A percentile compares a stretch with the other conserved stretches of the same genome.
These are phyloP conservation scores for Schizotus pectinicornis DNA, from an alignment of 2,888 invertebrate species.

Conservation along the genomic window DNA sequence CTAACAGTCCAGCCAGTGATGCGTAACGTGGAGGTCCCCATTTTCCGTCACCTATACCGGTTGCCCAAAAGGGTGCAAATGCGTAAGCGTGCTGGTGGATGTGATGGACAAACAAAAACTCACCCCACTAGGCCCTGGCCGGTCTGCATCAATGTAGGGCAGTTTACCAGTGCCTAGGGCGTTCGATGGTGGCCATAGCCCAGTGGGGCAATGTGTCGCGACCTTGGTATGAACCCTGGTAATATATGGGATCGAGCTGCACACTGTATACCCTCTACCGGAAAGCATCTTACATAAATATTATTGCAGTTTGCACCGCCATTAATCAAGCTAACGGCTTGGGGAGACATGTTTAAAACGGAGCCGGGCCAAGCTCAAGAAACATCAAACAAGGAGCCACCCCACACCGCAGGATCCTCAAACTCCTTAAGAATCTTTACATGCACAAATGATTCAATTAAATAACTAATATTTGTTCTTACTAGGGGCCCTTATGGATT, in stretches of 20 bases:
- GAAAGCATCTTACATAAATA: constrained; percentile 21
- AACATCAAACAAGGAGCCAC: not conserved
- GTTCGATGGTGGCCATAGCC: constrained; percentile 49
- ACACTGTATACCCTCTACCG: constrained; percentile 56
- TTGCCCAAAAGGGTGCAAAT: constrained; percentile 11
- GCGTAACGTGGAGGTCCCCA: no score
- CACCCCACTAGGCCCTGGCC: constrained; percentile 53
- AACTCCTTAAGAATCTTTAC: no score
- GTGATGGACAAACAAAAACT: constrained; percentile 39
- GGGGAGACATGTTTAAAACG: not conserved
- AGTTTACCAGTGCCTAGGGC: constrained; percentile 48
- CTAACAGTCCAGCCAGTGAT: no score
- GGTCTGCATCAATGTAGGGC: constrained; percentile 22
- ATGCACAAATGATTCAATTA: no score
- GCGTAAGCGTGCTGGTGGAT: constrained; percentile 14
- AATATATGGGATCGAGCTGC: constrained; percentile 54
- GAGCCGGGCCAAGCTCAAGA: not conserved
- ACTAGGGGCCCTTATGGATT: no score
- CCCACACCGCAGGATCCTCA: no score
- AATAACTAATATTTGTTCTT: no score
- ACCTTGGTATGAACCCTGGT: constrained; percentile 44
- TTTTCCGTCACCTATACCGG: no score
- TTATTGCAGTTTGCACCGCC: not conserved
- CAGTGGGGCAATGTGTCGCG: constrained; percentile 49
- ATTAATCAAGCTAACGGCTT: not conserved